A percentile compares a stretch with the other conserved stretches of the same genome.
Evolutionary conservation across 1,140 invertebrate genomes (phyloP).

Genomic region (Thaumatotibia leucotreta): DNA sequence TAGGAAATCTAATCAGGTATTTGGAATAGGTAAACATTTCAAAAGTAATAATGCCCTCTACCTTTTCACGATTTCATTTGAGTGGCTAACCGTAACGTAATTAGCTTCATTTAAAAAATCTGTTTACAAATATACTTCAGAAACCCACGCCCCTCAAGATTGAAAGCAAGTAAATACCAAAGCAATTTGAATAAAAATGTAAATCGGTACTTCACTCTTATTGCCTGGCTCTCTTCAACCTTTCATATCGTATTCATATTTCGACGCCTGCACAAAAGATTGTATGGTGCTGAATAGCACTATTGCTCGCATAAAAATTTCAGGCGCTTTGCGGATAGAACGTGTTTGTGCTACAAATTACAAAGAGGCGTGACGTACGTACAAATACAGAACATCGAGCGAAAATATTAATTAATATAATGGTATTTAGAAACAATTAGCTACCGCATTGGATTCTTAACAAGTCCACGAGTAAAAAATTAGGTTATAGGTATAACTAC

Average conservation of each 20-base stretch:
- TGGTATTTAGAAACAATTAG: too few relatives aligned
- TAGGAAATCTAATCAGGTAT: too few relatives aligned
- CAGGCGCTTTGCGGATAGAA: neutral
- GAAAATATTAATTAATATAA: neutral
- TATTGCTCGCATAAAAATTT: neutral
- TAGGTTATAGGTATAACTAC: too few relatives aligned
- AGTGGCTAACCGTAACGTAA: neutral
- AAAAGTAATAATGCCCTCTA: too few relatives aligned
- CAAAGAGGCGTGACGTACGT: neutral
- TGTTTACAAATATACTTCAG: neutral
- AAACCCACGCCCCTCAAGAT: neutral
- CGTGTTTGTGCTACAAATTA: neutral
- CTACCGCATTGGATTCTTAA: too few relatives aligned
- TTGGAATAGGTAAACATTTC: too few relatives aligned
- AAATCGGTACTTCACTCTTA: neutral
- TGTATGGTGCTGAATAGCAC: neutral
- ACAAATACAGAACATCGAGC: neutral
- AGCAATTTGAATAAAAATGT: neutral
- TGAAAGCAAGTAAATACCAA: neutral
- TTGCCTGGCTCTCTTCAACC: neutral
- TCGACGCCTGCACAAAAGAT: neutral
- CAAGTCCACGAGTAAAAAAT: too few relatives aligned
- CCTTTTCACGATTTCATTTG: neutral
- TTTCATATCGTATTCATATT: neutral
- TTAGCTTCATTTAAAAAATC: neutral